phyloP scores from a whole-genome alignment of 2,888 invertebrate species.

The Myopa testacea region DNA sequence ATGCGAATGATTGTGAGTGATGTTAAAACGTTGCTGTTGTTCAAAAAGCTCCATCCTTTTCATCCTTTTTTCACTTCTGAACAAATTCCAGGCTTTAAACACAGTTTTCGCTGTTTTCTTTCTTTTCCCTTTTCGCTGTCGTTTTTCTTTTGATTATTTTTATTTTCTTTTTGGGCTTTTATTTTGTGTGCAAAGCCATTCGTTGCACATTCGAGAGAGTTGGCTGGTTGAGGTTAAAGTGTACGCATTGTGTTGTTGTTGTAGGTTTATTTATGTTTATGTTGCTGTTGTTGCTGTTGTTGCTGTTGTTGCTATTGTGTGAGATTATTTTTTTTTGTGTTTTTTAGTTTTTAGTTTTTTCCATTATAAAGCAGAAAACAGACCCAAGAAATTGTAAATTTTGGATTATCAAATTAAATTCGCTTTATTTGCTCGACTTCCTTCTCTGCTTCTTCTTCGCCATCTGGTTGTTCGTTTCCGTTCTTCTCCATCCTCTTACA shows the following conservation, averaged over 20 bases:
- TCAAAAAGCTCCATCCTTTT: not conserved
- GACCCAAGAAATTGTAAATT: constrained; percentile 20
- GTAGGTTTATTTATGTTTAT: not conserved
- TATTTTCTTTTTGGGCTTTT: not conserved
- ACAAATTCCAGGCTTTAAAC: not conserved
- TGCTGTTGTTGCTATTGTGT: constrained; percentile 40
- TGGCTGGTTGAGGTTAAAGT: not conserved
- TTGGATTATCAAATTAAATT: constrained; percentile 42
- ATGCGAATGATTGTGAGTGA: too few relatives aligned
- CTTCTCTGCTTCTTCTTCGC: not conserved
- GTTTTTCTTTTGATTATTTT: not conserved
- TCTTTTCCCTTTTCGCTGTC: not conserved
- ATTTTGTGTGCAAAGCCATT: not conserved
- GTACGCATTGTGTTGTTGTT: not conserved
- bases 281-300: constrained; percentile 42
- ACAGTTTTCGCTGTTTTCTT: not conserved
- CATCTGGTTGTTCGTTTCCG: not conserved
- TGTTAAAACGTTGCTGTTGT: not conserved
- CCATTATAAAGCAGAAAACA: constrained; percentile 37
- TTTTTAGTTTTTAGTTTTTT: constrained; percentile 9
- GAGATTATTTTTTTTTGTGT: constrained; percentile 37
- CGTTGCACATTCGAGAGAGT: not conserved
- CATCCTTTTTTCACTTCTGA: not conserved
- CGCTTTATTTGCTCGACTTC: constrained; percentile 32
- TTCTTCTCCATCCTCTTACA: not conserved